A percentile compares a stretch with the other conserved stretches of the same genome.
Conservation (phyloP, 1,140 invertebrate genomes). For the Melipona quadrifasciata region DNA sequence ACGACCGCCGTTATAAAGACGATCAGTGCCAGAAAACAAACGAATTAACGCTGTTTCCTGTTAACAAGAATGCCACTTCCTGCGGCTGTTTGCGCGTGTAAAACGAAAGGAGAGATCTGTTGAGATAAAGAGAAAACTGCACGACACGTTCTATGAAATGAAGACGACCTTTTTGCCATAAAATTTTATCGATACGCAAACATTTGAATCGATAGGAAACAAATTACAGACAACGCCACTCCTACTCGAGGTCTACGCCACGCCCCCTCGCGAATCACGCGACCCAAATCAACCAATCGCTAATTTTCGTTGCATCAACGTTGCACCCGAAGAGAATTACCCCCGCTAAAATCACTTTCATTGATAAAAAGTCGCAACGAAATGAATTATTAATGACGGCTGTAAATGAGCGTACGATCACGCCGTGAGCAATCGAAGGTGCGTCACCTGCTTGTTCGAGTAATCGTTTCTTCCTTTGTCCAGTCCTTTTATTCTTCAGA, state of each 20-base stretch:
- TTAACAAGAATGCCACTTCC: not conserved
- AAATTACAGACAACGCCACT: too few relatives aligned
- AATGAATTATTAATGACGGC: not conserved
- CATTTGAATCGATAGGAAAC: too few relatives aligned
- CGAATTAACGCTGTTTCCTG: conserved; percentile 3
- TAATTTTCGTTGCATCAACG: too few relatives aligned
- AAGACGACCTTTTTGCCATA: too few relatives aligned
- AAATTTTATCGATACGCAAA: too few relatives aligned
- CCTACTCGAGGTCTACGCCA: too few relatives aligned
- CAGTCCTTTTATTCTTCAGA: not conserved
- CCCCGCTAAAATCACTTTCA: too few relatives aligned
- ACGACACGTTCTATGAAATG: too few relatives aligned
- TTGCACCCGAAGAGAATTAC: too few relatives aligned
- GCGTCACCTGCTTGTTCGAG: not conserved
- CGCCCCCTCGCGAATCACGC: too few relatives aligned
- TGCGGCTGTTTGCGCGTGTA: not conserved
- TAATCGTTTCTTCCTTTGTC: not conserved
- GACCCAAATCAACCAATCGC: too few relatives aligned
- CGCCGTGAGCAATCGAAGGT: not conserved
- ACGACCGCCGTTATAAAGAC: conserved; percentile 15
- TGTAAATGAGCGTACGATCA: not conserved
- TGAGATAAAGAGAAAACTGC: not conserved
- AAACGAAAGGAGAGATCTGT: not conserved
- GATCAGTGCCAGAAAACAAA: conserved; percentile 24
- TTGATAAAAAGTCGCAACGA: too few relatives aligned